Base-by-base conservation (phyloP, 2,113 vertebrate genomes). In the Thamnaconus septentrionalis region DNA sequence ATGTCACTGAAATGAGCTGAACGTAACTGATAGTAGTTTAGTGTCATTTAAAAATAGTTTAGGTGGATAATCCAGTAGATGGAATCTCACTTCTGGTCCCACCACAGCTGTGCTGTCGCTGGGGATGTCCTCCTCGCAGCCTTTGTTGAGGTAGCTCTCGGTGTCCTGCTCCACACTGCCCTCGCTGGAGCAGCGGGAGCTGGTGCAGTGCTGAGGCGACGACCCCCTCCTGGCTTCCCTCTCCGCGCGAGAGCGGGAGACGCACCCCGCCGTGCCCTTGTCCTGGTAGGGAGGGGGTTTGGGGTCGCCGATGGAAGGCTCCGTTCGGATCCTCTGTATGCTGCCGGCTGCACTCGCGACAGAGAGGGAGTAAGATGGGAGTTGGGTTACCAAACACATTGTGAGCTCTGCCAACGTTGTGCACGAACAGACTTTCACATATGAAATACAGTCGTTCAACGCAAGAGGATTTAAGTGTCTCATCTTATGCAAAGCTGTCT, bases 101-200 rank as follows among this genome's bases (percentile, higher is more conserved):
- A 98, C 92, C 59, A 96, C 94, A 0, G 95, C 95, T 0, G 96
- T 98, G 90, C 97, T 98, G 80, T 98, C 96, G 11, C 96, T 98
- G 0, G 96, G 96, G 31, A 94, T 94, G 61, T 98, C 97, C 85
- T 98, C 96, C 78, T 97, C 96, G 0, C 92, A 96, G 58, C 88
- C 94, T 87, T 98, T 98, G 80, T 95, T 95, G 78, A 92, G 92
- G 78, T 94, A 95, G 82, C 94, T 95, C 83, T 94, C 94, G 0
- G 93, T 90, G 89, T 98, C 96, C 0, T 92, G 94, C 45, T 94
- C 96, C 0, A 78, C 90, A 62, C 94, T 98, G 79, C 90, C 94
- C 84, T 98, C 94, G 7, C 94, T 97, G 52, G 93, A 93, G 78
- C 93, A 93, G 77, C 12, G 61, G 31, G 69, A 73, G 64, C 84